phyloP scores from a whole-genome alignment of 1,140 invertebrate species.

The Penaeus japonicus region DNA sequence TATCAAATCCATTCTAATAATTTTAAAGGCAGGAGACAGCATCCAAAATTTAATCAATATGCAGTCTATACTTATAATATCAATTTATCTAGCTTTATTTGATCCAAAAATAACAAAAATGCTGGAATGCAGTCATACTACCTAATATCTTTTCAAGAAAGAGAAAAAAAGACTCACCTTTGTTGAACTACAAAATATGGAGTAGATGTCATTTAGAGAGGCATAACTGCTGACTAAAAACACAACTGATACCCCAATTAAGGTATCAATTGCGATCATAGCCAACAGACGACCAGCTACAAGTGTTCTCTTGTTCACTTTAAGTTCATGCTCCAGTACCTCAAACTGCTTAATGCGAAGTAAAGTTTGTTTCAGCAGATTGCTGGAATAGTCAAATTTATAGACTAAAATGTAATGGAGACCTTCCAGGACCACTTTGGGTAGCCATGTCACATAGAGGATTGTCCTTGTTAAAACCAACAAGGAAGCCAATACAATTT shows the following conservation, averaged over 20 bases:
- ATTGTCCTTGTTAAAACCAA: not conserved
- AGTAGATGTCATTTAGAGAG: slow-evolving; percentile 38
- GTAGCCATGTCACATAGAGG: slow-evolving; percentile 9
- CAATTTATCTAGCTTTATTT: too few relatives aligned
- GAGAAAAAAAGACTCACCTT: not conserved
- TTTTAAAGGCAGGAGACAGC: too few relatives aligned
- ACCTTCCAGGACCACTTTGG: slow-evolving; percentile 11
- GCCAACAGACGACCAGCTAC: slow-evolving; percentile 18
- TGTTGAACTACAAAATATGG: slow-evolving; percentile 33
- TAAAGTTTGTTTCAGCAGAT: slow-evolving; percentile 17
- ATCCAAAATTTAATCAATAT: too few relatives aligned
- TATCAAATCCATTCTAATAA: too few relatives aligned
- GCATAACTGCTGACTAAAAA: slow-evolving; percentile 33
- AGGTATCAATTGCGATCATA: slow-evolving; percentile 26
- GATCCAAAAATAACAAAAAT: not conserved
- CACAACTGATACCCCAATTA: slow-evolving; percentile 12
- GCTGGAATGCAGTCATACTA: too few relatives aligned
- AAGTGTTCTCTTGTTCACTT: slow-evolving; percentile 9
- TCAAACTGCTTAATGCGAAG: slow-evolving; percentile 26
- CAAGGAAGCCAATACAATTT: not conserved
- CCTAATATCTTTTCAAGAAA: not conserved
- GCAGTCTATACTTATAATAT: too few relatives aligned
- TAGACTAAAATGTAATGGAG: slow-evolving; percentile 9
- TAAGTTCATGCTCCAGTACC: not conserved
- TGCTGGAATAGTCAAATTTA: slow-evolving; percentile 36